These are phyloP conservation scores for Aphyosemion australe DNA, from an alignment of 2,113 vertebrate species.

Conservation along the genomic window DNA sequence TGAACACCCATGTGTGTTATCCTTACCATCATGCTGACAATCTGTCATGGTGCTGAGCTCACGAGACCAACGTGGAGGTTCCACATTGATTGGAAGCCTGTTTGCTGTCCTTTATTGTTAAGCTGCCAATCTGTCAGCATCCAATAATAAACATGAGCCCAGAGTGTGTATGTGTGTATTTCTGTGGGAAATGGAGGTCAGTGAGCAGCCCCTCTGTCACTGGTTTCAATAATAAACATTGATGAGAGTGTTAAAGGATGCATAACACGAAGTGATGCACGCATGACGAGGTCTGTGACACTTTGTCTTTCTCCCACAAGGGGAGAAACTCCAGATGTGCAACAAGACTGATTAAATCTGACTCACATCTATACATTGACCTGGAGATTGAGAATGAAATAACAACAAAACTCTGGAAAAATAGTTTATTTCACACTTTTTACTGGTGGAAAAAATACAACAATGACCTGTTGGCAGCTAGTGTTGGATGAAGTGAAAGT, in stretches of 20 bases:
- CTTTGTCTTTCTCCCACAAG: too few relatives aligned
- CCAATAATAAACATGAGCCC: slow-evolving; percentile 43
- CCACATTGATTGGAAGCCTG: slow-evolving; percentile 38
- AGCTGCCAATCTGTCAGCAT: slow-evolving; percentile 41
- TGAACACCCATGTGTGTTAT: slow-evolving; percentile 9
- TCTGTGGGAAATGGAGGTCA: slow-evolving; percentile 39
- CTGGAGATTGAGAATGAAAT: too few relatives aligned
- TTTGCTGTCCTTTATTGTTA: slow-evolving; percentile 40
- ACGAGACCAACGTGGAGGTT: slow-evolving; percentile 24
- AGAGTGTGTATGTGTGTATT: slow-evolving; percentile 9
- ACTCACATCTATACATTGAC: neutral
- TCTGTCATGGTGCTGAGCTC: neutral
- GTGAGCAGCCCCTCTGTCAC: slow-evolving; percentile 24
- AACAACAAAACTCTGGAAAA: too few relatives aligned
- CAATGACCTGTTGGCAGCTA: too few relatives aligned
- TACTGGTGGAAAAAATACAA: too few relatives aligned
- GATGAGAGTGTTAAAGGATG: slow-evolving; percentile 6
- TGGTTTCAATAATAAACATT: slow-evolving; percentile 43
- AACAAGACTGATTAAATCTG: slow-evolving; percentile 1
- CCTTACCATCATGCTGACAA: slow-evolving; percentile 13
- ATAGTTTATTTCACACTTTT: too few relatives aligned
- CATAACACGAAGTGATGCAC: neutral
- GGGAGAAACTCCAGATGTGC: slow-evolving; percentile 14
- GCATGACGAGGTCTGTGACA: neutral
- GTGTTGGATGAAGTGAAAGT: too few relatives aligned